Percentiles rank a stretch among this genome's conserved stretches.
phyloP scores from a whole-genome alignment of 2,113 vertebrate genomes.

The Alexandromys fortis region DNA sequence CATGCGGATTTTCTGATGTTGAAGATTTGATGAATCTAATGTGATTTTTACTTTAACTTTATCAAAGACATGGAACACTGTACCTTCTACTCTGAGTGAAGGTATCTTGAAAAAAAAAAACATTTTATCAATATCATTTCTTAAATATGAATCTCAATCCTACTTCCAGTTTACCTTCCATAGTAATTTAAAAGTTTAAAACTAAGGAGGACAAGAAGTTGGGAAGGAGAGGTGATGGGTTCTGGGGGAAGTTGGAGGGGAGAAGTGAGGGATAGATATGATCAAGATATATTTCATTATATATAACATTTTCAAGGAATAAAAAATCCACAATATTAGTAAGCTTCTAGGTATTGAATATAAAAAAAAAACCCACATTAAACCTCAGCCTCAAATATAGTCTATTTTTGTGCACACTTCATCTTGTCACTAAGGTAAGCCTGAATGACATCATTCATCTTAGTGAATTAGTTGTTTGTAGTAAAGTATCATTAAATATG shows the following conservation, averaged over 20 bases:
- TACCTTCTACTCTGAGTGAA: slow-evolving; percentile 91
- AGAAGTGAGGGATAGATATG: no score
- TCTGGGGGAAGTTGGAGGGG: no score
- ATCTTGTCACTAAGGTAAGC: not conserved
- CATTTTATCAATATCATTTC: not conserved
- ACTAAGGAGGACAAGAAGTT: not conserved
- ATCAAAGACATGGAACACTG: slow-evolving; percentile 93
- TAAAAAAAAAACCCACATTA: not conserved
- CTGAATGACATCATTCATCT: not conserved
- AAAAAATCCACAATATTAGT: not conserved
- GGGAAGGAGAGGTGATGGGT: not conserved
- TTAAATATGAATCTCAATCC: not conserved
- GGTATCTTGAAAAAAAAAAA: slow-evolving; percentile 87
- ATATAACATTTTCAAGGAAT: not conserved
- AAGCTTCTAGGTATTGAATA: not conserved
- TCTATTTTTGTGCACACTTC: not conserved
- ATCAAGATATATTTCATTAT: not conserved
- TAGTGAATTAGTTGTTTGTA: not conserved
- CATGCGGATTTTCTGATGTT: slow-evolving; percentile 99
- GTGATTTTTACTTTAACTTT: slow-evolving; percentile 94
- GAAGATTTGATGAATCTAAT: slow-evolving; percentile 95
- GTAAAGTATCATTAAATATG: not conserved
- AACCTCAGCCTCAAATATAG: not conserved
- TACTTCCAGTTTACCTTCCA: slow-evolving; percentile 2
- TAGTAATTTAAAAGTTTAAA: slow-evolving; percentile 39